Base-by-base conservation (phyloP, 2,888 invertebrate genomes). In the Trachelus iudaicus region DNA sequence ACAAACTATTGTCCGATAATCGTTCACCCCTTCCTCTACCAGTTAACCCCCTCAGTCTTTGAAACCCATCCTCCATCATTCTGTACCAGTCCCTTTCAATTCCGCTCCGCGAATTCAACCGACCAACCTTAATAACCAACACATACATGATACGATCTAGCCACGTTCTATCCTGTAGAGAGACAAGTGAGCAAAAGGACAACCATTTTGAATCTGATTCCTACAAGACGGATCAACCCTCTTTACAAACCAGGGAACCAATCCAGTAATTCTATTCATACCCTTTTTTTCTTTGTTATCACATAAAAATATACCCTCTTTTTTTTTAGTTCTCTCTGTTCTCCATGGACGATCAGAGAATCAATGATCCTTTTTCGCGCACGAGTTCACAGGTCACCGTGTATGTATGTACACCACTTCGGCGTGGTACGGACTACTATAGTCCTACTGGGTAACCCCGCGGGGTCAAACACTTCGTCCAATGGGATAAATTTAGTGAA, bases 1-100 rank as follows among this genome's bases (percentile, higher is more conserved):
- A 91, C 91, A 91, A 91, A 90, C 91, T 91, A 91, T 91, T 91
- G 91, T 91, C 87, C 89, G 90, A 87, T 90, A 91, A 91, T 91
- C 85, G 90, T 89, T 81, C 81, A 69, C 79, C 79, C 78, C 69
- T 69, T 76, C n/a, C 81, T 79, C 74, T 31, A 71, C 71, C 71
- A 34, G 56, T 23, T 56, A 56, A 56, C 56, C 56, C 56, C 56
- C 56, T 15, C 23, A 56, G 23, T 56, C 56, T 56, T 23, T 23
- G 56, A 56, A 56, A 56, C 56, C 56, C 56, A 56, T 56, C 56
- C 56, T 23, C 23, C 9, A 9, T 1, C 23, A 56, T 23, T 56
- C 56, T 56, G 23, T 56, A 56, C 56, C 9, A 56, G 23, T 56
- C 56, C 56, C 56, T 56, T 56, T 56, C 56, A 56, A 56, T 56